These are phyloP conservation scores for Gambusia holbrooki DNA, from an alignment of 2,113 vertebrate genomes.

Conservation along the genomic window DNA sequence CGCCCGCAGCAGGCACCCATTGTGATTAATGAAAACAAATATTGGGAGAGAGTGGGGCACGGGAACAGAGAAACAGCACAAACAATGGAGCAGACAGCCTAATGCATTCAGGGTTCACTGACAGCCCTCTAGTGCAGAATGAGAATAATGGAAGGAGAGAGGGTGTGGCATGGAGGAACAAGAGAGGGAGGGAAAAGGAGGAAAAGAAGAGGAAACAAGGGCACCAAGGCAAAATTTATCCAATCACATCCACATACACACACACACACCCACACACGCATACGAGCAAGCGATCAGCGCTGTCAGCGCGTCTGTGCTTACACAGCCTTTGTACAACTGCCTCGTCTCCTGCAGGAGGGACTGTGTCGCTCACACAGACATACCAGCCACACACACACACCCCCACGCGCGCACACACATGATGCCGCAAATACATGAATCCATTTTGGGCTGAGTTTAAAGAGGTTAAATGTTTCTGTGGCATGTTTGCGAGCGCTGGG, in stretches of 20 bases:
- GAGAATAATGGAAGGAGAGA: slow-evolving; percentile 74
- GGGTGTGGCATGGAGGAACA: slow-evolving; percentile 52
- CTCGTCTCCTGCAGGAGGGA: slow-evolving; percentile 17
- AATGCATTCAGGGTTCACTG: slow-evolving; percentile 76
- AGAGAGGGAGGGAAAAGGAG: slow-evolving; percentile 46
- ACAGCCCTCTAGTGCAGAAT: slow-evolving; percentile 73
- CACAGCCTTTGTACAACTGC: slow-evolving; percentile 27
- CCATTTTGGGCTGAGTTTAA: slow-evolving; percentile 14
- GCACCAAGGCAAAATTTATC: slow-evolving; percentile 69
- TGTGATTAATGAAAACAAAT: slow-evolving; percentile 93
- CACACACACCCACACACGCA: slow-evolving; percentile 23
- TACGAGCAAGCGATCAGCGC: not conserved
- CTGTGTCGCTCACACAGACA: not conserved
- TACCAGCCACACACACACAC: not conserved
- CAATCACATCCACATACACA: slow-evolving; percentile 47
- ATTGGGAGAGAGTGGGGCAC: slow-evolving; percentile 72
- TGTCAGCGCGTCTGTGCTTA: slow-evolving; percentile 45
- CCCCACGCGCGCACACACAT: not conserved
- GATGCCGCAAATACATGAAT: slow-evolving; percentile 3
- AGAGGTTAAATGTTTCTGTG: slow-evolving; percentile 21
- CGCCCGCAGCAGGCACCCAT: slow-evolving; percentile 86
- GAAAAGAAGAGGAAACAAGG: slow-evolving; percentile 59
- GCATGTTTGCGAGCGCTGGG: slow-evolving; percentile 10
- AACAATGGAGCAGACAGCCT: slow-evolving; percentile 90
- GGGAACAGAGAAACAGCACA: slow-evolving; percentile 79